phyloP scores from a whole-genome alignment of 1,140 invertebrate genomes.

The Calycopis cecrops region DNA sequence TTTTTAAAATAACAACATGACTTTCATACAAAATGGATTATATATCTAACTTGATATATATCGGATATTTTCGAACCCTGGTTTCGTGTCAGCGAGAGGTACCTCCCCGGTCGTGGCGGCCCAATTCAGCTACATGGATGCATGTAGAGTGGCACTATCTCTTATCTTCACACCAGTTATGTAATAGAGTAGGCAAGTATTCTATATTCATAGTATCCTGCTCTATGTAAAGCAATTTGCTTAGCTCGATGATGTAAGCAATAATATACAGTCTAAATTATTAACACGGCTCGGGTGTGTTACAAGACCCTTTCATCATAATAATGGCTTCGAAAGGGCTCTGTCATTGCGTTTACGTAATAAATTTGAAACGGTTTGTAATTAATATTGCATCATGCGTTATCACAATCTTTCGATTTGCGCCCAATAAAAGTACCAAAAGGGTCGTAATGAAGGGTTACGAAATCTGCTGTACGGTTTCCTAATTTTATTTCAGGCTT shows the following conservation, averaged over 20 bases:
- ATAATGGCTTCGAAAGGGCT: slow-evolving; percentile 9
- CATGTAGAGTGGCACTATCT: no score
- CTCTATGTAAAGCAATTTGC: slow-evolving; percentile 9
- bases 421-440: neutral
- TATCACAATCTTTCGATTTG: slow-evolving; percentile 8
- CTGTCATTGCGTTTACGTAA: slow-evolving; percentile 6
- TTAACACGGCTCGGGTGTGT: slow-evolving; percentile 2
- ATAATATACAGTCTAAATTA: neutral
- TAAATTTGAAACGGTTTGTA: slow-evolving; percentile 9
- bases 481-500: no score
- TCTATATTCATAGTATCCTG: neutral
- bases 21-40: no score
- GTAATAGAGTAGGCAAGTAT: neutral
- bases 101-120: no score
- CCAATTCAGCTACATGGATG: no score
- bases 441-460: slow-evolving; percentile 1
- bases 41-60: no score
- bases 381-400: slow-evolving; percentile 9
- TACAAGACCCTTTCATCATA: slow-evolving; percentile 8
- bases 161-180: no score
- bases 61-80: no score
- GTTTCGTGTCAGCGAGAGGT: no score
- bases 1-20: no score
- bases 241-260: slow-evolving; percentile 4
- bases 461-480: no score